Evolutionary conservation across 2,888 invertebrate genomes (phyloP), one percentile per base, ranked within the genome.

Genomic region (Perithous albicinctus): DNA sequence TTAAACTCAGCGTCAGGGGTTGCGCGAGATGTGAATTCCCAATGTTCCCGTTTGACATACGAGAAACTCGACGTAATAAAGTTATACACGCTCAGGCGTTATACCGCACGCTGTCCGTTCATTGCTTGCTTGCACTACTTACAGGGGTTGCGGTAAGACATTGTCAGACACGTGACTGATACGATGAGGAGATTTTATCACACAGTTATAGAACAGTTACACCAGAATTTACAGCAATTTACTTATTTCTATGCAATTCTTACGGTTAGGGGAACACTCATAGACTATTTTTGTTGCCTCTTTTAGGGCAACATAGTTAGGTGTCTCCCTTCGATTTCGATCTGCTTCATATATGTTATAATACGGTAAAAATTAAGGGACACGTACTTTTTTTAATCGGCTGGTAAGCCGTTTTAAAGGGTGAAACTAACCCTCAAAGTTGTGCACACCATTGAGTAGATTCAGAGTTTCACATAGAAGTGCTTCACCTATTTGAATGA

Each of bases 21-120:
- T 72, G 78, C 12, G 70, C 78, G 64, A 51, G 72, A 64, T 54
- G 29, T 56, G 78, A 78, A 78, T 78, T 61, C 10, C 48, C 46
- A 73, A 73, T 73, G 59, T 63, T 23, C 38, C 20, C 54, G 48
- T 67, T 67, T 51, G 67, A 67, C 35, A 20, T 18, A 48, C n/a
- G 20, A 12, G 48, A 48, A n/a, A 20, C 35, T 67, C 48, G 18
- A 15, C 12, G 32, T 67, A 20, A 32, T 35, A 35, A 48, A 51
- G 48, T 48, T 67, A 29, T 46, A 43, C 26, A 29, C 43, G 29
- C 20, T 35, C 18, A 12, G 15, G 26, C 20, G 67, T 35, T 48
- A 18, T 51, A 8, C 32, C 23, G 2, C 18, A 18, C 32, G 15
- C 0, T 12, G 67, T 35, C 67, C 35, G 67, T 32, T 48, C 15